A percentile compares a stretch with the other conserved stretches of the same genome.
Evolutionary conservation across 2,888 invertebrate species (phyloP).

Genomic region (Pseudococcus viburni): DNA sequence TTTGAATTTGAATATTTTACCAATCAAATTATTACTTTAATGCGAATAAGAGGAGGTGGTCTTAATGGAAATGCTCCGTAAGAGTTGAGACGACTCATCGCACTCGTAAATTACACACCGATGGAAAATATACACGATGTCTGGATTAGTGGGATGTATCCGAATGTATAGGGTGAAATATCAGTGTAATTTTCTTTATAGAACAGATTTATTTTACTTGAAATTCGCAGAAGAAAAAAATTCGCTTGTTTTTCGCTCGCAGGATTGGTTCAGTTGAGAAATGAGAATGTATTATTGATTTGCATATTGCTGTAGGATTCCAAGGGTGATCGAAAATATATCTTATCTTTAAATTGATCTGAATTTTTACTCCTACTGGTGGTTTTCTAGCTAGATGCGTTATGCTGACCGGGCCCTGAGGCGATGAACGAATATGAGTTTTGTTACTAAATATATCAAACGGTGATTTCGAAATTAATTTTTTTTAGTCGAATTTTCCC

Average conservation of each 20-base stretch:
- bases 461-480: neutral
- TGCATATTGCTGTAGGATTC: neutral
- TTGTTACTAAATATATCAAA: neutral
- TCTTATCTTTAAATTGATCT: slow-evolving; percentile 12
- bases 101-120: neutral
- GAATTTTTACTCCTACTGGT: slow-evolving; percentile 27
- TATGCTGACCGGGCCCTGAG: neutral
- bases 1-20: slow-evolving; percentile 15
- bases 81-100: neutral
- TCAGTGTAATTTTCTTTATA: neutral
- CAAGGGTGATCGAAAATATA: slow-evolving; percentile 3
- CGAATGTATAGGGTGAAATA: neutral
- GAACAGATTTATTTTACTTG: neutral
- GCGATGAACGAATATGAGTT: neutral
- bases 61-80: neutral
- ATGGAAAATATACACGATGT: neutral
- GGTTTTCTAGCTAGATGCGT: neutral
- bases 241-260: neutral
- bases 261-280: neutral
- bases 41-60: neutral
- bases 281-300: neutral
- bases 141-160: neutral
- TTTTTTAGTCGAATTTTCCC: neutral
- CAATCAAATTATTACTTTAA: neutral
- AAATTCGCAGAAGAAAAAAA: neutral